A percentile compares a stretch with the other conserved stretches of the same genome.
These are phyloP conservation scores for Drosophila athabasca DNA, from an alignment of 1,140 invertebrate species.

Conservation along the genomic window DNA sequence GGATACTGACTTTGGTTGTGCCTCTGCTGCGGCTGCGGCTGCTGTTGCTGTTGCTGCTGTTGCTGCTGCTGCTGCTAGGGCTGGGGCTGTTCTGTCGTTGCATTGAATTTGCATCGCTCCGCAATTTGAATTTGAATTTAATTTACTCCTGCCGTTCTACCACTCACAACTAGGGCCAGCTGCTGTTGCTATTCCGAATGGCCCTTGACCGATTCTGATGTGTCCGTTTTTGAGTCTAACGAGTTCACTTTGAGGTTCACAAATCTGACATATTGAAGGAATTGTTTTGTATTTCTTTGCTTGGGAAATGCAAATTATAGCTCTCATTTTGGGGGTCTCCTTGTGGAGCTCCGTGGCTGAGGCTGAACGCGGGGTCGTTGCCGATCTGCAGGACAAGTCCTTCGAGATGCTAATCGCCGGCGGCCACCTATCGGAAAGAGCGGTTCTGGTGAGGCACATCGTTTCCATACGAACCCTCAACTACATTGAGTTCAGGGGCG, in stretches of 20 bases:
- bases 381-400: conserved; percentile 35
- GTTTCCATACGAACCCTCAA: conserved; percentile 56
- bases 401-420: conserved; percentile 61
- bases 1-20: conserved; percentile 36
- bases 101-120: conserved; percentile 58
- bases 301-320: conserved; percentile 4
- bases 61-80: conserved; percentile 13
- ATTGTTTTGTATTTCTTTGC: too few relatives aligned
- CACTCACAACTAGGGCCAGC: conserved; percentile 44
- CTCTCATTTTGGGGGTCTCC: background rate
- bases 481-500: conserved; percentile 31
- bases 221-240: too few relatives aligned
- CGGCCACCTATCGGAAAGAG: conserved; percentile 18
- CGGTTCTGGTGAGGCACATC: conserved; percentile 24
- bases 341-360: background rate
- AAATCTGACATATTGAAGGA: too few relatives aligned
- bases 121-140: conserved; percentile 61
- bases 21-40: conserved; percentile 10
- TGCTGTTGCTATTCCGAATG: conserved; percentile 3
- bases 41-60: conserved; percentile 11
- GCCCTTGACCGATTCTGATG: too few relatives aligned
- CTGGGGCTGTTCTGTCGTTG: conserved; percentile 22
- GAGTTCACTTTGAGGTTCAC: too few relatives aligned
- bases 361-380: conserved; percentile 28
- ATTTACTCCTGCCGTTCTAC: conserved; percentile 21